Percentiles rank a stretch among this genome's conserved stretches.
These are phyloP conservation scores for Piaya cayana DNA, from an alignment of 2,113 vertebrate species.

Conservation along the genomic window DNA sequence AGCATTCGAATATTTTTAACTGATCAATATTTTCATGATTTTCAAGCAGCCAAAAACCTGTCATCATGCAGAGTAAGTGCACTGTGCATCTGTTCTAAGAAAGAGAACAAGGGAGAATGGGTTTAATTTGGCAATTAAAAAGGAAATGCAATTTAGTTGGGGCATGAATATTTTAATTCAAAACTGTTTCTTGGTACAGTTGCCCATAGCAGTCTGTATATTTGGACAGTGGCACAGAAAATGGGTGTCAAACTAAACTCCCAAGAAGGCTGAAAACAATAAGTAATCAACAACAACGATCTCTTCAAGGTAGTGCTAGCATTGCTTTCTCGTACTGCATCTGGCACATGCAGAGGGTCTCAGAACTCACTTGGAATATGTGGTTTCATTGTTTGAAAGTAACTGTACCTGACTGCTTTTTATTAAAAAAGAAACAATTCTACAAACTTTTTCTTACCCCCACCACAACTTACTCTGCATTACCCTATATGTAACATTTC, in stretches of 20 bases:
- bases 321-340: neutral
- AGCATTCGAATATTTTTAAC: constrained; percentile 77
- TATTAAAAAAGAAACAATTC: neutral
- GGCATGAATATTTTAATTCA: neutral
- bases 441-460: neutral
- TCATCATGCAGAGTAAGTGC: neutral
- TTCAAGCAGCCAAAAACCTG: constrained; percentile 60
- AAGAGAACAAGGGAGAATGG: neutral
- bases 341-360: neutral
- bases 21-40: constrained; percentile 80
- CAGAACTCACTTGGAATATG: neutral
- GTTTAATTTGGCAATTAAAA: constrained; percentile 12
- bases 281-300: neutral
- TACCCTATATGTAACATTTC: neutral
- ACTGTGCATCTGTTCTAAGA: neutral
- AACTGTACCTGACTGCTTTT: neutral
- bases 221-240: neutral
- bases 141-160: neutral
- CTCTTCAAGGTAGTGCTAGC: neutral
- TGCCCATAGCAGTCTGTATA: neutral
- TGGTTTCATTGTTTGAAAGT: neutral
- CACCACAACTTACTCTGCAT: neutral
- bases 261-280: neutral
- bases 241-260: neutral
- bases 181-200: neutral